Percentiles rank a stretch among this genome's conserved stretches.
Evolutionary conservation across 35 echinoderm and acorn worm species (phyloP).

Genomic region (Amphiura filiformis): DNA sequence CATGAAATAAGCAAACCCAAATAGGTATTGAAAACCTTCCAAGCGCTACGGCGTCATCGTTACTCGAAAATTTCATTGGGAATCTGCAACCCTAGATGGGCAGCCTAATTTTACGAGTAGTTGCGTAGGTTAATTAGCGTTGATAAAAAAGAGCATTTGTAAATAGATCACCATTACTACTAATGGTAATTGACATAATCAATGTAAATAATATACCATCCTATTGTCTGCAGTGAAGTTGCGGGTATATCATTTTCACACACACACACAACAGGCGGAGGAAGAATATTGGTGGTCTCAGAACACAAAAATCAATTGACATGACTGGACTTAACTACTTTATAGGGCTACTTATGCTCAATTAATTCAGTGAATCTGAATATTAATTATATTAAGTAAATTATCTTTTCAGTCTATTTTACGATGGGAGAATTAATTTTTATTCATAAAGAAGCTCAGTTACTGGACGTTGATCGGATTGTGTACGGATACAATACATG

Average conservation of each 20-base stretch:
- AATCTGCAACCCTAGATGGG: background rate
- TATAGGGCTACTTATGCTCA: background rate
- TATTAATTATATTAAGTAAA: background rate
- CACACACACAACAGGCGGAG: background rate
- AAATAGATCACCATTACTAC: background rate
- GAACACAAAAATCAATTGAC: background rate
- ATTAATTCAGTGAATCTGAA: background rate
- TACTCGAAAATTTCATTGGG: background rate
- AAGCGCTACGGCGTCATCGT: background rate
- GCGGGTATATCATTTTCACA: background rate
- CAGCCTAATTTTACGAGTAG: conserved; percentile 2
- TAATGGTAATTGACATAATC: background rate
- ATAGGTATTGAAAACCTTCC: background rate
- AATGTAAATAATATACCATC: background rate
- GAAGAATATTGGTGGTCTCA: background rate
- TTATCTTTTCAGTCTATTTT: background rate
- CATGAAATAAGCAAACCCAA: background rate
- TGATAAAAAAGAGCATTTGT: background rate
- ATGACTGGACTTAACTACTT: background rate
- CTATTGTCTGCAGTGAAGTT: background rate
- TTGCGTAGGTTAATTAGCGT: conserved; percentile 2
- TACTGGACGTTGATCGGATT: background rate
- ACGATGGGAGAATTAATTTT: background rate
- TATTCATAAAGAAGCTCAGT: no score
- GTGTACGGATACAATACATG: background rate